Evolutionary conservation across 2,113 vertebrate species (phyloP), one percentile per base, ranked within the genome.

Genomic region (Ginglymostoma cirratum): DNA sequence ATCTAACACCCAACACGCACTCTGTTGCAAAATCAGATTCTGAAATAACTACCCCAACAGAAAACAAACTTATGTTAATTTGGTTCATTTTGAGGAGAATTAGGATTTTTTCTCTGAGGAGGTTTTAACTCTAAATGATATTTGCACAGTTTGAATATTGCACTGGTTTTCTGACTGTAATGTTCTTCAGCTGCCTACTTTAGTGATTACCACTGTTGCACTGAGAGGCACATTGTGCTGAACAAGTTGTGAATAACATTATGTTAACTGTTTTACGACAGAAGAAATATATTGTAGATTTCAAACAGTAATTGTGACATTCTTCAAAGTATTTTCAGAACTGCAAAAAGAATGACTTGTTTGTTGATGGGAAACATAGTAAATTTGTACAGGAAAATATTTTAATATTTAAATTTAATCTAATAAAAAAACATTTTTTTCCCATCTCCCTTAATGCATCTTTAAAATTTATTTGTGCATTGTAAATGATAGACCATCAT

Each of bases 81-180:
- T 66, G 55, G 65, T 93, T 93, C 65, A 23, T 66, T 93, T 93
- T 66, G 61, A 93, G n/a, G 66, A 93, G 89, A 42, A 93, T 92
- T 93, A 38, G 17, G 34, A 23, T 38, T 61, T 93, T 66, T 61
- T 93, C 89, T 67, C 89, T 19, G n/a, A 42, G 61, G 89, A 93
- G 61, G 10, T 93, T 66, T 93, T 66, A 93, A 38, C 61, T 92
- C 34, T 61, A 92, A 65, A 65, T 92, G 27, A 92, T 92, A 34
- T 65, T 34, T 93, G 61, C 17, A 27, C 23, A 38, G 34, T 93
- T 66, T 66, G 61, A 93, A 93, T 5, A 93, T n/a, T 65, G 19
- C 34, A 23, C 61, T 66, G 61, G 55, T 66, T 66, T 66, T 61
- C 89, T 21, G 55, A n/a, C 61, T 38, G 1, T 34, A 93, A 93